Conservation (phyloP, 2,888 invertebrate genomes). For the Diadromus collaris region DNA sequence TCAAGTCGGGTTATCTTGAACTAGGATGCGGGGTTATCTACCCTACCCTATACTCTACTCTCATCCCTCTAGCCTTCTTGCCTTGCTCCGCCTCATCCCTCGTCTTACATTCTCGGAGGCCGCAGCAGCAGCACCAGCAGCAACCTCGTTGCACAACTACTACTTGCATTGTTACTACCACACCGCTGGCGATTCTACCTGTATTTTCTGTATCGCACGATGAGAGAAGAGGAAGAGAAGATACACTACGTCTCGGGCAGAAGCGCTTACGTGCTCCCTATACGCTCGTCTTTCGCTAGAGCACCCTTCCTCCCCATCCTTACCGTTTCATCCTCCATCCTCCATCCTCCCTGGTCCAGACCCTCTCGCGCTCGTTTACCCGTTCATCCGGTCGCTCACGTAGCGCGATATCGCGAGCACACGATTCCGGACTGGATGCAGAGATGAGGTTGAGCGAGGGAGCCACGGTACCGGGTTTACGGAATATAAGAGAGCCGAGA, state of each 20-base stretch:
- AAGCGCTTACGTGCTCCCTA: slow-evolving; percentile 58
- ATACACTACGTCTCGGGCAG: slow-evolving; percentile 53
- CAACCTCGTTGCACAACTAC: slow-evolving; percentile 53
- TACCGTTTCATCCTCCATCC: slow-evolving; percentile 36
- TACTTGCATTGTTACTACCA: slow-evolving; percentile 23
- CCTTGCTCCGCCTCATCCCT: slow-evolving; percentile 21
- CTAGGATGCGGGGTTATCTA: slow-evolving; percentile 79
- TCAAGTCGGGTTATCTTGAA: slow-evolving; percentile 75
- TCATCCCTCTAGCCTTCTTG: slow-evolving; percentile 56
- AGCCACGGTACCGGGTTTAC: slow-evolving; percentile 16
- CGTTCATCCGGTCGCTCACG: slow-evolving; percentile 60
- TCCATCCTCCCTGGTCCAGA: slow-evolving; percentile 36
- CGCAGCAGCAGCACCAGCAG: slow-evolving; percentile 39
- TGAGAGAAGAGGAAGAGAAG: slow-evolving; percentile 40
- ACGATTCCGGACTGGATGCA: slow-evolving; percentile 52
- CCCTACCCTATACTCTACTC: slow-evolving; percentile 70
- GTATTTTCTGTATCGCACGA: slow-evolving; percentile 30
- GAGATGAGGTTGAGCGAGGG: slow-evolving; percentile 28
- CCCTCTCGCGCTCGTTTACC: slow-evolving; percentile 51
- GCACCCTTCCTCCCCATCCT: slow-evolving; percentile 35
- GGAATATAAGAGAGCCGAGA: slow-evolving; percentile 36
- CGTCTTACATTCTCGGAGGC: slow-evolving; percentile 40
- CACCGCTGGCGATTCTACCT: slow-evolving; percentile 37
- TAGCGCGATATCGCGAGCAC: slow-evolving; percentile 60
- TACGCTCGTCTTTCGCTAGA: slow-evolving; percentile 54